phyloP scores from a whole-genome alignment of 2,797 vertebrate genomes.

The Chelmon rostratus region DNA sequence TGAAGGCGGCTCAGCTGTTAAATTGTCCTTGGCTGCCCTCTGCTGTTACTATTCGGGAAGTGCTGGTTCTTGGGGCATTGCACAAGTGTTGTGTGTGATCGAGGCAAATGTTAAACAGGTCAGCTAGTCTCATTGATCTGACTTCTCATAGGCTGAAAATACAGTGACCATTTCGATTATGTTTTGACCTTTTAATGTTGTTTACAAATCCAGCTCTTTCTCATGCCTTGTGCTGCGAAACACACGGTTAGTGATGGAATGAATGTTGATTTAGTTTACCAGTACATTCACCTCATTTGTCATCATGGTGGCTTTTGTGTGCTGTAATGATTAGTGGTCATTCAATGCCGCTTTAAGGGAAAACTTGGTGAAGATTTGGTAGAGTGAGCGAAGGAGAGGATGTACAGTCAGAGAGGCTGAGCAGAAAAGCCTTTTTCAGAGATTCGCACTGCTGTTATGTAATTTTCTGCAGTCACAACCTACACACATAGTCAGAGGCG shows the following conservation, averaged over 20 bases:
- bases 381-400: neutral
- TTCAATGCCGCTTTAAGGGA: neutral
- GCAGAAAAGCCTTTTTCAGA: constrained; percentile 38
- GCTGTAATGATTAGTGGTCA: neutral
- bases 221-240: neutral
- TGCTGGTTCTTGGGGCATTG: constrained; percentile 21
- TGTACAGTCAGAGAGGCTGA: neutral
- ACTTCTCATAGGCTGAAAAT: neutral
- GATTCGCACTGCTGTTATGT: constrained; percentile 58
- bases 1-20: constrained; percentile 6
- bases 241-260: neutral
- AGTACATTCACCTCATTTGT: neutral
- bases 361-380: neutral
- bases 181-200: neutral
- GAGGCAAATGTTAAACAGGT: constrained; percentile 9
- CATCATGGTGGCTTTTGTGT: neutral
- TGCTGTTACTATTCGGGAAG: constrained; percentile 69
- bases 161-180: neutral
- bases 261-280: neutral
- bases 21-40: constrained; percentile 76
- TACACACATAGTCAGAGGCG: constrained; percentile 57
- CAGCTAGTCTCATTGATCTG: neutral
- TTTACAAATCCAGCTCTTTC: constrained; percentile 4
- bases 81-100: neutral
- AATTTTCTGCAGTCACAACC: constrained; percentile 70